Evolutionary conservation across 2,797 vertebrate genomes (phyloP).

Genomic region (Bovichtus diacanthus): DNA sequence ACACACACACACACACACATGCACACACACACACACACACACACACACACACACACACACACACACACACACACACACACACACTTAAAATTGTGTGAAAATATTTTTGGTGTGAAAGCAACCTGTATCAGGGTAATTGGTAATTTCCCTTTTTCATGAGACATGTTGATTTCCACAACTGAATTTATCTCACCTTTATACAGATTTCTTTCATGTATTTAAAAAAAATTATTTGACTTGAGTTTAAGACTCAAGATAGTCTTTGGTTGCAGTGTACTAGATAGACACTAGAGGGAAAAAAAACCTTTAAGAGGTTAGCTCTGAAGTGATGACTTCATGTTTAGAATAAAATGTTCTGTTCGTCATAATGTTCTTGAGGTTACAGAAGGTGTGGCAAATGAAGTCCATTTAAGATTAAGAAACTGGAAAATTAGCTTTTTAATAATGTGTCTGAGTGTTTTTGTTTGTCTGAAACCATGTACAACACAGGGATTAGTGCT

Average conservation of each 20-base stretch:
- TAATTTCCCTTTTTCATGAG: neutral
- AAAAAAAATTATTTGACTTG: neutral
- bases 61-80: neutral
- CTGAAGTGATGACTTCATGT: neutral
- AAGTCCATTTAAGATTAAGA: neutral
- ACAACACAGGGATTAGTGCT: conserved; percentile 1
- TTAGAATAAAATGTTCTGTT: neutral
- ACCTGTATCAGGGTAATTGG: neutral
- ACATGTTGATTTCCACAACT: neutral
- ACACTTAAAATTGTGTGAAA: neutral
- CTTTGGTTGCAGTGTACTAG: neutral
- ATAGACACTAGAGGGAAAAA: too few relatives aligned
- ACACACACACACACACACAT: too few relatives aligned
- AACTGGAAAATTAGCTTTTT: neutral
- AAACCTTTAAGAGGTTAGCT: neutral
- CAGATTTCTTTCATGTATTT: neutral
- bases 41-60: neutral
- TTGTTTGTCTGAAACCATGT: conserved; percentile 6
- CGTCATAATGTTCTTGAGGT: too few relatives aligned
- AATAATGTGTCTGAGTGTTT: neutral
- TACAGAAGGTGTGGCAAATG: neutral
- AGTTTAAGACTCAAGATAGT: neutral
- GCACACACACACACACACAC: too few relatives aligned
- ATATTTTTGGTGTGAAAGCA: conserved; percentile 7
- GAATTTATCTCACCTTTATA: neutral